phyloP scores from a whole-genome alignment of 2,797 vertebrate species.

The Hirundo rustica region DNA sequence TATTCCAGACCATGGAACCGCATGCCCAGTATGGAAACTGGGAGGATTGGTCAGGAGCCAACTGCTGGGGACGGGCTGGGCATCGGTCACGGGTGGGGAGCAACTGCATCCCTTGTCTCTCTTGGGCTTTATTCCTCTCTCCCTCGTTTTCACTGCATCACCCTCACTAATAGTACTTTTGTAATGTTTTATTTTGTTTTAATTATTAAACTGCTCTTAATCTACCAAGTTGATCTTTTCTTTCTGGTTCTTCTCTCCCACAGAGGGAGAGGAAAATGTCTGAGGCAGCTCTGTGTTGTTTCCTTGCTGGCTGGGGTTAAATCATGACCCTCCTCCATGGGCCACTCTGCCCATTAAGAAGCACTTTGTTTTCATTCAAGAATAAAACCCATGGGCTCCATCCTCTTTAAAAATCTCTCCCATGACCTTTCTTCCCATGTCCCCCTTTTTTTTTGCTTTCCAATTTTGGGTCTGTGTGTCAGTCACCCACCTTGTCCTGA shows the following conservation, averaged over 20 bases:
- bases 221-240: neutral
- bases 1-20: neutral
- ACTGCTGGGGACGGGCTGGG: neutral
- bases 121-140: neutral
- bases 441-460: neutral
- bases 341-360: neutral
- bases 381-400: neutral
- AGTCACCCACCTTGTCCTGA: neutral
- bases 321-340: fast-evolving
- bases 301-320: neutral
- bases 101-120: neutral
- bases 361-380: neutral
- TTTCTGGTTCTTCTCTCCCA: neutral
- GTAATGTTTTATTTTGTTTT: neutral
- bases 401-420: neutral
- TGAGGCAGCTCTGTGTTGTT: neutral
- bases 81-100: fast-evolving
- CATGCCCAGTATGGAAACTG: neutral
- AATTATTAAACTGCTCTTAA: neutral
- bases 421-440: neutral
- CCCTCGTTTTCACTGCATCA: neutral
- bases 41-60: neutral
- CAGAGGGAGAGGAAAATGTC: neutral
- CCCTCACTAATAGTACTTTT: neutral
- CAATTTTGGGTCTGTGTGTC: neutral